Percentiles rank a stretch among this genome's conserved stretches.
Evolutionary conservation across 2,888 invertebrate species (phyloP).

Genomic region (Epinotia ramella): DNA sequence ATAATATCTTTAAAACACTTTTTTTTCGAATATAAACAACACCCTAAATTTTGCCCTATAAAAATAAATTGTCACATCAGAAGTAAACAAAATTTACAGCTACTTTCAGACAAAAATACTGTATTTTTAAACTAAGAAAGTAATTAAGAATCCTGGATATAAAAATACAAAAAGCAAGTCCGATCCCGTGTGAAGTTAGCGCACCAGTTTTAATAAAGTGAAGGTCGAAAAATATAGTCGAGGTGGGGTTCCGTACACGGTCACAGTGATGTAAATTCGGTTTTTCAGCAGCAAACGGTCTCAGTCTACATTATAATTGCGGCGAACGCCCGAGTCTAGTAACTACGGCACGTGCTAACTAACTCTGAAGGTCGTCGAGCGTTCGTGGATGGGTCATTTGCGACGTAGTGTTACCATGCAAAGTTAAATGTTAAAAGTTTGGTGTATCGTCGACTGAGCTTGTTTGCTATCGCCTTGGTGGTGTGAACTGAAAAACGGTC

Average conservation of each 20-base stretch:
- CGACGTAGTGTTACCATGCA: constrained; percentile 34
- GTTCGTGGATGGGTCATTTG: constrained; percentile 22
- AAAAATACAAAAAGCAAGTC: constrained; percentile 84
- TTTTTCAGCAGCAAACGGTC: constrained; percentile 43
- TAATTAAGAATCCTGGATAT: constrained; percentile 73
- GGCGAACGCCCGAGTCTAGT: constrained; percentile 25
- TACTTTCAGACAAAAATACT: constrained; percentile 76
- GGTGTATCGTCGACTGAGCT: constrained; percentile 17
- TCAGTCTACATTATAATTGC: constrained; percentile 40
- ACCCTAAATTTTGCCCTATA: constrained; percentile 74
- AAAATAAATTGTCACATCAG: constrained; percentile 69
- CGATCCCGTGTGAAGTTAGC: constrained; percentile 65
- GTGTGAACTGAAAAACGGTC: constrained; percentile 44
- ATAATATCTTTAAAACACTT: constrained; percentile 79
- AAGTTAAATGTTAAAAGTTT: constrained; percentile 17
- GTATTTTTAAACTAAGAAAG: constrained; percentile 62
- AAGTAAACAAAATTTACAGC: constrained; percentile 72
- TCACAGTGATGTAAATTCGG: constrained; percentile 43
- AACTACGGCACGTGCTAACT: constrained; percentile 35
- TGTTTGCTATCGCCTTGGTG: constrained; percentile 34
- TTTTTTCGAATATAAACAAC: constrained; percentile 69
- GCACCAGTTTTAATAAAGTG: constrained; percentile 71
- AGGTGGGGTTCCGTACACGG: constrained; percentile 62
- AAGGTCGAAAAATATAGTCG: constrained; percentile 78
- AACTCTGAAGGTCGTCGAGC: constrained; percentile 37